Base-by-base conservation (phyloP, 92 coral and sea anemone species). In the Siderastrea siderea region DNA sequence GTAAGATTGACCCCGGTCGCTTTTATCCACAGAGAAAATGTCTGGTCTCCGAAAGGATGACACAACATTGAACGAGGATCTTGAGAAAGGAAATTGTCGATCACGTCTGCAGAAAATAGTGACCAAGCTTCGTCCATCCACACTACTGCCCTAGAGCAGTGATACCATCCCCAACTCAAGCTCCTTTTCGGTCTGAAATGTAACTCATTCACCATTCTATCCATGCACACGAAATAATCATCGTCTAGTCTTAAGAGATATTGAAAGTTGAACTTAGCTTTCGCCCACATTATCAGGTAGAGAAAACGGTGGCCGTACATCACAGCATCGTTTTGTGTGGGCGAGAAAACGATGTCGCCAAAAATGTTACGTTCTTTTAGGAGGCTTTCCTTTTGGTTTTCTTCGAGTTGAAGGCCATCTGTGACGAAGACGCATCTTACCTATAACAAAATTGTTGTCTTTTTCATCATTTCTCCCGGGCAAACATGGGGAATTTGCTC, bases 291-390 rank as follows among this genome's bases (percentile, higher is more conserved):
- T 26, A 26, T 26, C 38, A 26, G 38, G 38, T 26, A 26, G 2
- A 92, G 69, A 47, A 89, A 78, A 16, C 95, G 93, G 63, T 74
- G 51, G 48, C 93, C 95, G 74, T 85, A 92, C 64, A 89, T 89
- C 3, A 89, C 63, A 1, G 77, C 51, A 1, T 89, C 93, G 57
- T 83, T 80, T 58, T 87, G 86, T 6, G 72, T 60, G 7, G 91
- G 78, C 75, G 80, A 78, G 66, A 87, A 87, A 16, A 78, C 64
- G 3, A 87, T 87, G 55, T 87, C 91, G 1, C 83, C 46, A 61
- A 71, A 64, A 15, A 3, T 53, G 10, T 80, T 19, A 51, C 59
- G 63, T 62, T 87, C 91, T 38, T 13, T 64, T 5, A 71, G 2
- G 0, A 87, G 73, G 2, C 46, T 66, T 14, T 58, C 84, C 50